A percentile compares a stretch with the other conserved stretches of the same genome.
phyloP scores from a whole-genome alignment of 2,113 vertebrate genomes.

The Neolamprologus brichardi region DNA sequence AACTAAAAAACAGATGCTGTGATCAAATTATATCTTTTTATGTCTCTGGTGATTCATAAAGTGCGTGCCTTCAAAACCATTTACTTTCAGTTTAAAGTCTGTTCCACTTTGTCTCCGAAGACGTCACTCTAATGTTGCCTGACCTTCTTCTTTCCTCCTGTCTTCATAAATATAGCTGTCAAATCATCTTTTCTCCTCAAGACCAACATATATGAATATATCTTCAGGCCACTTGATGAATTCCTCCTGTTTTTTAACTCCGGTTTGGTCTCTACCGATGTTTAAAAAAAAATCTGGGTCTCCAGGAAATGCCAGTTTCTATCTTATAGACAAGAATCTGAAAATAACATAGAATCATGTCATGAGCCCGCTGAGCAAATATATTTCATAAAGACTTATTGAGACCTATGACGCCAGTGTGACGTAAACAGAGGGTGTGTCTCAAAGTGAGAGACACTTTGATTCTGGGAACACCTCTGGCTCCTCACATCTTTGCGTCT shows the following conservation, averaged over 20 bases:
- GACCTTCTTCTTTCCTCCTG: background rate
- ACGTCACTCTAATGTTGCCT: background rate
- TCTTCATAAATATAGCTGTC: background rate
- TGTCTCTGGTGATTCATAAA: background rate
- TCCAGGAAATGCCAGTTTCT: background rate
- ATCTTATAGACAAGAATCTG: background rate
- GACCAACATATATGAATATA: background rate
- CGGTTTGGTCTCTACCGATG: background rate
- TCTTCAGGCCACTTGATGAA: background rate
- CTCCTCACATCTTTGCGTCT: background rate
- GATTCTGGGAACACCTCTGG: constrained; percentile 9
- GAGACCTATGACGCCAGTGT: background rate
- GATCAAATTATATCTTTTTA: background rate
- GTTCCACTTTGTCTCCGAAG: background rate
- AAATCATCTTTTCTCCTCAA: background rate
- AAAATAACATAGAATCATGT: background rate
- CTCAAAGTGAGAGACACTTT: background rate
- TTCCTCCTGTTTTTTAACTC: background rate
- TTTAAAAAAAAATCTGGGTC: background rate
- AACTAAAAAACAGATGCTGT: background rate
- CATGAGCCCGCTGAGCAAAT: background rate
- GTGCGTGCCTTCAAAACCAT: background rate
- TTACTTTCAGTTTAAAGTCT: background rate
- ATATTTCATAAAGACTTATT: background rate
- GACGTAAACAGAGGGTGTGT: background rate